phyloP scores from a whole-genome alignment of 2,888 invertebrate genomes.

The Eristalis pertinax region DNA sequence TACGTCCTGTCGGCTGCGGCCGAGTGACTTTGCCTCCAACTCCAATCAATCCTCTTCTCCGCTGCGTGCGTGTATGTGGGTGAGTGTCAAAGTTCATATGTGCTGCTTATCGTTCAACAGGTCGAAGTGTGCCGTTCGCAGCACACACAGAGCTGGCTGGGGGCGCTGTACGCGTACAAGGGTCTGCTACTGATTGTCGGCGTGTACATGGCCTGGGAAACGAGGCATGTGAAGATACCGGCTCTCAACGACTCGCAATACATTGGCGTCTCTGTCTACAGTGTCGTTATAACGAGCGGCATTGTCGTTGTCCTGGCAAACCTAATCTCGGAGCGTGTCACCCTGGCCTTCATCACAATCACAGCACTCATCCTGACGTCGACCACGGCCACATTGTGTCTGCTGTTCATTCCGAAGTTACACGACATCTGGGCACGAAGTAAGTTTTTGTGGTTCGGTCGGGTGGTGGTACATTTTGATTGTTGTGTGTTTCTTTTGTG shows the following conservation, averaged over 20 bases:
- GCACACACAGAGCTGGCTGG: slow-evolving; percentile 94
- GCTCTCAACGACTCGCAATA: slow-evolving; percentile 96
- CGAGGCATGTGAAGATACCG: slow-evolving; percentile 94
- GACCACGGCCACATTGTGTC: slow-evolving; percentile 92
- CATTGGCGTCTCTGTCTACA: slow-evolving; percentile 96
- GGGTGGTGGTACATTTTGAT: slow-evolving; percentile 5
- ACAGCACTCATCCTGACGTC: slow-evolving; percentile 92
- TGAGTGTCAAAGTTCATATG: not conserved
- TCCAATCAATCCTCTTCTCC: slow-evolving; percentile 41
- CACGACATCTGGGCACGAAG: slow-evolving; percentile 86
- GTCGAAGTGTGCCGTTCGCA: slow-evolving; percentile 94
- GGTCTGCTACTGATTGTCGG: slow-evolving; percentile 93
- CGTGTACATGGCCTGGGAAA: slow-evolving; percentile 98
- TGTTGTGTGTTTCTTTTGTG: slow-evolving; percentile 36
- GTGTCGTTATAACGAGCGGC: slow-evolving; percentile 93
- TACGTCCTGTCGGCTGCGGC: slow-evolving; percentile 54
- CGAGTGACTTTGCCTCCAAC: slow-evolving; percentile 37
- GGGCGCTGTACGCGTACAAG: slow-evolving; percentile 94
- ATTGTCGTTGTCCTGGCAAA: slow-evolving; percentile 94
- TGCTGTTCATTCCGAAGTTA: slow-evolving; percentile 93
- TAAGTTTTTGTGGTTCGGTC: slow-evolving; percentile 78
- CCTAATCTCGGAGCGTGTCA: slow-evolving; percentile 91
- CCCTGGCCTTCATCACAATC: slow-evolving; percentile 90
- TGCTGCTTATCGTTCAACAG: slow-evolving; percentile 82
- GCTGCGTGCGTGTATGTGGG: slow-evolving; percentile 4